Base-by-base conservation (phyloP, 2,888 invertebrate genomes). In the Geophilus truncorum region DNA sequence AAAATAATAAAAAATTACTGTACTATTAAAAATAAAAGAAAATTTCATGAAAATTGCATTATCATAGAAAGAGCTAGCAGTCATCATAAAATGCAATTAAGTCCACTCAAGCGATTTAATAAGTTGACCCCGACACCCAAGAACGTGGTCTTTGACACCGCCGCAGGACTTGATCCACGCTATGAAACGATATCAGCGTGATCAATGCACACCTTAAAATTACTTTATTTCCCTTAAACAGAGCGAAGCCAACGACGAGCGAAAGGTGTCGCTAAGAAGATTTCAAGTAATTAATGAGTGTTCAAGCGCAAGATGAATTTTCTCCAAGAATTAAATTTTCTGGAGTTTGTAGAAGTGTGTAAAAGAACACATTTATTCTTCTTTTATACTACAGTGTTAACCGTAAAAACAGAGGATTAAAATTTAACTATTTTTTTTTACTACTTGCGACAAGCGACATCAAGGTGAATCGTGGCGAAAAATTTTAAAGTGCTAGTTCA, bases 91-190 rank as follows among this genome's bases (percentile, higher is more conserved):
- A 57, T 57, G 57, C 57, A 57, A 57, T 57, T 57, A 57, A 57
- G 57, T 57, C 57, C 57, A 57, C 57, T 57, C 57, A 57, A 57
- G 57, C 57, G 57, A 57, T 57, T 57, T 57, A 57, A 57, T 57
- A 57, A 57, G 6, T 57, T 57, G 57, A 57, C 57, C 57, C 57
- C 21, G 23, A 57, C 57, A 57, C 57, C 12, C 21, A 57, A 57
- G 57, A 23, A 57, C 57, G 45, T 45, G 45, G 45, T 45, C 45
- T 45, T 45, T 45, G 45, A 45, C 45, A 45, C 45, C 18, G 18
- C 45, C 45, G 5, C 57, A 12, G 23, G 57, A 23, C 57, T 57
- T 57, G 57, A 57, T 57, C 40, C 57, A 21, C 21, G 21, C 7
- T 23, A 23, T 57, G 57, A 4, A 18, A 57, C 57, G 1, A 18